A percentile compares a stretch with the other conserved stretches of the same genome.
These are phyloP conservation scores for Dioctria rufipes DNA, from an alignment of 2,888 invertebrate genomes.

Conservation along the genomic window DNA sequence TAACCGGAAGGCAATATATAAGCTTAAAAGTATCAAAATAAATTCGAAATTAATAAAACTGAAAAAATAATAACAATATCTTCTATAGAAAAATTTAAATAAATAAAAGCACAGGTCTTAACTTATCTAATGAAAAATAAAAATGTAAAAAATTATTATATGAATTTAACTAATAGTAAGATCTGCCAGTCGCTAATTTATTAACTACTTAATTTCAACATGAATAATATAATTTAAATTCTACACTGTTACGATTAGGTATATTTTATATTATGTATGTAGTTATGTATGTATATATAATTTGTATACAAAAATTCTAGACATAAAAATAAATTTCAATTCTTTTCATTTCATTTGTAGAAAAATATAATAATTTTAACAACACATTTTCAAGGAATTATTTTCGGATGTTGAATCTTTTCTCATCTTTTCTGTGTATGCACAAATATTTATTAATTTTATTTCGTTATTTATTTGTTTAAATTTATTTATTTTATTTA, in stretches of 20 bases:
- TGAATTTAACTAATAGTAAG: background rate
- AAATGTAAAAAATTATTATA: no score
- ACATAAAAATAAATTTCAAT: constrained; percentile 47
- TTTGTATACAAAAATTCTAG: constrained; percentile 45
- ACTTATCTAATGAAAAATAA: no score
- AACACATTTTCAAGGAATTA: constrained; percentile 23
- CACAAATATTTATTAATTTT: no score
- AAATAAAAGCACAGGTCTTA: no score
- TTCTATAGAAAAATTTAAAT: no score
- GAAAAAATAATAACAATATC: no score
- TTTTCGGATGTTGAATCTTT: constrained; percentile 8
- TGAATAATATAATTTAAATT: constrained; percentile 19
- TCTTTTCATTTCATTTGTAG: constrained; percentile 36
- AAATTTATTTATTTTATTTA: background rate
- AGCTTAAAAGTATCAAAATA: no score
- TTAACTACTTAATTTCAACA: constrained; percentile 17
- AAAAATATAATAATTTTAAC: constrained; percentile 47
- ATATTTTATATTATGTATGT: background rate
- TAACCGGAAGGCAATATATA: no score
- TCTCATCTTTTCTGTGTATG: background rate
- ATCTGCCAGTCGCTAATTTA: constrained; percentile 10
- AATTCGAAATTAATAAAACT: no score
- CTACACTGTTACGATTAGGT: constrained; percentile 11
- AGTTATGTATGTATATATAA: background rate
- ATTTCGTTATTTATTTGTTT: no score